These are phyloP conservation scores for Parazoanthus swiftii DNA, from an alignment of 92 coral and sea anemone genomes.

Conservation along the genomic window DNA sequence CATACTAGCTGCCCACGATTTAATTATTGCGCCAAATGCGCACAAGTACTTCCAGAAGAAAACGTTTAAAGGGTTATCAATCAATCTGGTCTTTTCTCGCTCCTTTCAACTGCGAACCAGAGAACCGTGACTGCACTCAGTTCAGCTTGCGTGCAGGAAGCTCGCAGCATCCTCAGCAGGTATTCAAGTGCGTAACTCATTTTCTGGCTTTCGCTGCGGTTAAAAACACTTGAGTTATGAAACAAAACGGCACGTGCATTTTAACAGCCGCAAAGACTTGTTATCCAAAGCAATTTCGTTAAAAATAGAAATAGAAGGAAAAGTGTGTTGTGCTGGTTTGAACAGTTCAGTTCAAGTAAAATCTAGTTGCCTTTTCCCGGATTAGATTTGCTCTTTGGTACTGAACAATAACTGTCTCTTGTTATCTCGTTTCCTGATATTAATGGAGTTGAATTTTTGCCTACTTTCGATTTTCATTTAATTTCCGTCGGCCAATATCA, in stretches of 20 bases:
- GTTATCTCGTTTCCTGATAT: neutral
- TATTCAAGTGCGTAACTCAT: neutral
- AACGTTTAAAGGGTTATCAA: no score
- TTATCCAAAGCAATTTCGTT: neutral
- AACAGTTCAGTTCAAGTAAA: no score
- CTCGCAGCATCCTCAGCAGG: neutral
- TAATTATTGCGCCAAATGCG: neutral
- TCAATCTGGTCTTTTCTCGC: neutral
- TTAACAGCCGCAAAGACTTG: neutral
- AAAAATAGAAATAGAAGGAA: no score
- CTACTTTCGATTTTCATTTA: no score
- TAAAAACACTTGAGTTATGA: neutral
- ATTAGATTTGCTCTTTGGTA: no score
- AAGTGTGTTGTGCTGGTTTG: no score
- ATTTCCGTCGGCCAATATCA: no score
- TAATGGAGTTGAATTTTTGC: no score
- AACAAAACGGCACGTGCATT: no score
- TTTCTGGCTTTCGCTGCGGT: neutral
- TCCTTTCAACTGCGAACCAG: neutral
- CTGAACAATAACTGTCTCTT: neutral
- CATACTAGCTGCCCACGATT: neutral
- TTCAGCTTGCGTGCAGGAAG: neutral
- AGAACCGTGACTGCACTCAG: neutral
- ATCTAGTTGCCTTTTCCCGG: no score
- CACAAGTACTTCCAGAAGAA: neutral